These are phyloP conservation scores for Lithophane leautieri DNA, from an alignment of 2,888 invertebrate genomes.

Conservation along the genomic window DNA sequence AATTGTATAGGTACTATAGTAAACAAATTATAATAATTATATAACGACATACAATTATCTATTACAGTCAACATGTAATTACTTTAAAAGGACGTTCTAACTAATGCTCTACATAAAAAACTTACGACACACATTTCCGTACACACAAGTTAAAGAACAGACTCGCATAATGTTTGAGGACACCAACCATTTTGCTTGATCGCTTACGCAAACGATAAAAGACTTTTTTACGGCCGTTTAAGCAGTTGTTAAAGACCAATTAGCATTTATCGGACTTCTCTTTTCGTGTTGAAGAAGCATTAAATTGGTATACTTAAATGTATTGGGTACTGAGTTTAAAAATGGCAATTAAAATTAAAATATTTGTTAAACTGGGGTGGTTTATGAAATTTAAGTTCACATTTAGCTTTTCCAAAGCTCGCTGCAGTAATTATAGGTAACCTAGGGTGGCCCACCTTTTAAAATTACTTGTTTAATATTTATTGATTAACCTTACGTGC, in stretches of 20 bases:
- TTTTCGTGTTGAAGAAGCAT: slow-evolving; percentile 73
- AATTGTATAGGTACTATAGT: background rate
- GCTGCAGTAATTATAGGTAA: background rate
- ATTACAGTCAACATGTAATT: slow-evolving; percentile 31
- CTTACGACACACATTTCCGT: slow-evolving; percentile 45
- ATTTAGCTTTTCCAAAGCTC: background rate
- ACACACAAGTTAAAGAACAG: slow-evolving; percentile 52
- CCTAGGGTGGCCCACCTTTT: background rate
- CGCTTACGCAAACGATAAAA: slow-evolving; percentile 73
- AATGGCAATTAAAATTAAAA: slow-evolving; percentile 36
- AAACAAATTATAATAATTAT: slow-evolving; percentile 32
- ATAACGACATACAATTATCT: slow-evolving; percentile 16
- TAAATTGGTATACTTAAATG: slow-evolving; percentile 63
- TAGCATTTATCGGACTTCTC: slow-evolving; percentile 81
- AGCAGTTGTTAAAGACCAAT: slow-evolving; percentile 80
- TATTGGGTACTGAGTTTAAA: slow-evolving; percentile 46
- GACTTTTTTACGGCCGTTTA: slow-evolving; percentile 75
- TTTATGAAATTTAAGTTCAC: slow-evolving; percentile 6
- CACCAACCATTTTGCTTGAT: slow-evolving; percentile 74
- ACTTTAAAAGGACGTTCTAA: slow-evolving; percentile 39
- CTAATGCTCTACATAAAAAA: slow-evolving; percentile 49
- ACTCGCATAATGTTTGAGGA: slow-evolving; percentile 51
- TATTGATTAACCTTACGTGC: background rate
- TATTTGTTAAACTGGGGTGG: slow-evolving; percentile 23
- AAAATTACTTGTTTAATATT: background rate